Percentiles rank a stretch among this genome's conserved stretches.
These are phyloP conservation scores for Latheticus oryzae DNA, from an alignment of 2,888 invertebrate genomes.

Conservation along the genomic window DNA sequence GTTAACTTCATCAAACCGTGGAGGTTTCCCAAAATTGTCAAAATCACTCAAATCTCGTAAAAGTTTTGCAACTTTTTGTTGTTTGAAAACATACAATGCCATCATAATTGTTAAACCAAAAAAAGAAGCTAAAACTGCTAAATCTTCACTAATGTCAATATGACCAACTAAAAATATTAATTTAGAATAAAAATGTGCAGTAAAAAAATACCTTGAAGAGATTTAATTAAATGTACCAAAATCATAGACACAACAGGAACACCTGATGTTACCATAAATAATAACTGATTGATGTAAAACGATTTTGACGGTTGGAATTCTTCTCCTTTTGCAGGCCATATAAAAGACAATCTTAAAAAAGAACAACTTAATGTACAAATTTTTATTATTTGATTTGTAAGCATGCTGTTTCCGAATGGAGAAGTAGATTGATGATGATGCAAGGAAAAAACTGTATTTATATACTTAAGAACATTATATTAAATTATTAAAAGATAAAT, in stretches of 20 bases:
- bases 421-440: no score
- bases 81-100: neutral
- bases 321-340: slow-evolving; percentile 5
- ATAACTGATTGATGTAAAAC: slow-evolving; percentile 4
- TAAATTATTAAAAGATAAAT: no score
- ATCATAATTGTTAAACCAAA: neutral
- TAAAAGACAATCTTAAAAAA: neutral
- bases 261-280: neutral
- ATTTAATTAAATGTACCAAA: neutral
- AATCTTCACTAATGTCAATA: slow-evolving; percentile 2
- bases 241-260: neutral
- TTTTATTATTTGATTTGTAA: neutral
- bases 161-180: slow-evolving; percentile 1
- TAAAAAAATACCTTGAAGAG: slow-evolving; percentile 7
- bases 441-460: no score
- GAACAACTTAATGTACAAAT: slow-evolving; percentile 1
- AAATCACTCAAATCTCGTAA: neutral
- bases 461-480: no score
- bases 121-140: neutral
- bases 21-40: slow-evolving; percentile 9
- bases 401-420: no score
- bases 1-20: slow-evolving; percentile 5
- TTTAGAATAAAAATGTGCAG: no score
- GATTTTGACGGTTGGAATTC: neutral
- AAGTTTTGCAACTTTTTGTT: neutral